Percentiles rank a stretch among this genome's conserved stretches.
Conservation (phyloP, 2,113 vertebrate species). For the Actenoides lindsayi region DNA sequence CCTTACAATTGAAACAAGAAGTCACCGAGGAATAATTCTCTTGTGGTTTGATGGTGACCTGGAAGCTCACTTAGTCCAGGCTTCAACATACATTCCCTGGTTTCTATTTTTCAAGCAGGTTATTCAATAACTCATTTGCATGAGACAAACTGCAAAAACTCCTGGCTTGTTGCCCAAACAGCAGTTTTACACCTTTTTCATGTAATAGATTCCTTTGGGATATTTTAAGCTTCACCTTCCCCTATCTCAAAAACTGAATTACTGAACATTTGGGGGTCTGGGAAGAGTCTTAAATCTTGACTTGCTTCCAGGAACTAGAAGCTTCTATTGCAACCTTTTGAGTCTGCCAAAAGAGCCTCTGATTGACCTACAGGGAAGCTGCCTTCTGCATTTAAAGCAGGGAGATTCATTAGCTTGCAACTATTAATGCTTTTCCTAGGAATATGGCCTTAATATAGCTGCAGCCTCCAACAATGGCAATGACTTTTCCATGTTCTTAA, state of each 20-base stretch:
- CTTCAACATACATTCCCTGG: background rate
- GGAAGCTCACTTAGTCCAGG: background rate
- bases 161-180: background rate
- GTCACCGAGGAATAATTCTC: background rate
- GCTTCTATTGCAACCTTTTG: background rate
- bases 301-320: slow-evolving; percentile 45
- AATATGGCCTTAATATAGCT: background rate
- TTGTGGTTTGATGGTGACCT: background rate
- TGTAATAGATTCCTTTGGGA: background rate
- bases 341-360: slow-evolving; percentile 5
- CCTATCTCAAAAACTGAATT: background rate
- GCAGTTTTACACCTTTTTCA: background rate
- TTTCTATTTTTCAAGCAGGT: background rate
- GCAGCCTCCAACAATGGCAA: background rate
- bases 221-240: background rate
- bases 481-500: background rate
- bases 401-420: background rate
- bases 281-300: slow-evolving; percentile 32
- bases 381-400: slow-evolving; percentile 35
- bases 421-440: background rate
- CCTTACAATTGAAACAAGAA: background rate
- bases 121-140: background rate
- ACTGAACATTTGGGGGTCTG: background rate
- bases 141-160: background rate
- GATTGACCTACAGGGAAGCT: background rate